phyloP scores from a whole-genome alignment of 2,113 vertebrate genomes.

The Misgurnus anguillicaudatus region DNA sequence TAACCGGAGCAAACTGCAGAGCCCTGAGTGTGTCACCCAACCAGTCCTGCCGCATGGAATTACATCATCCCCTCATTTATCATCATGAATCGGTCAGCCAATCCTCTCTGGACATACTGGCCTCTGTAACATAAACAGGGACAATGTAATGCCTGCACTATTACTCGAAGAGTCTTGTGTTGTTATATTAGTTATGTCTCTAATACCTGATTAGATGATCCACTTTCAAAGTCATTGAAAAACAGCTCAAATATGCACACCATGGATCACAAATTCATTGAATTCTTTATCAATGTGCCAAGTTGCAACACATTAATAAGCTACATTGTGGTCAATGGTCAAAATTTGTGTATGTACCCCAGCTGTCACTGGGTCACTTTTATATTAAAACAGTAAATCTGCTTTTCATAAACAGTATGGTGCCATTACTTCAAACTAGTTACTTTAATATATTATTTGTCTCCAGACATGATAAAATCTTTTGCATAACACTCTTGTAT shows the following conservation, averaged over 20 bases:
- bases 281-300: background rate
- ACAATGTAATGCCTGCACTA: constrained; percentile 19
- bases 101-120: constrained; percentile 54
- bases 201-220: background rate
- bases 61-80: constrained; percentile 68
- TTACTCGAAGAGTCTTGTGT: constrained; percentile 1
- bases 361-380: too few relatives aligned
- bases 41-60: constrained; percentile 57
- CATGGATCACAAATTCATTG: background rate
- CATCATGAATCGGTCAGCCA: constrained; percentile 66
- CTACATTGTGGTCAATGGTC: too few relatives aligned
- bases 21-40: constrained; percentile 53
- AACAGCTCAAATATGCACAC: background rate
- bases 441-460: background rate
- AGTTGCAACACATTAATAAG: too few relatives aligned
- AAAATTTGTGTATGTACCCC: too few relatives aligned
- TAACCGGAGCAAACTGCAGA: constrained; percentile 50
- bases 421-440: background rate
- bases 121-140: constrained; percentile 52
- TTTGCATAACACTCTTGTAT: constrained; percentile 2
- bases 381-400: too few relatives aligned
- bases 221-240: background rate
- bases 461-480: constrained; percentile 1
- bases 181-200: background rate
- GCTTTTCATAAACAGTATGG: too few relatives aligned